phyloP scores from a whole-genome alignment of 2,113 vertebrate species.

The Lanius ludovicianus region DNA sequence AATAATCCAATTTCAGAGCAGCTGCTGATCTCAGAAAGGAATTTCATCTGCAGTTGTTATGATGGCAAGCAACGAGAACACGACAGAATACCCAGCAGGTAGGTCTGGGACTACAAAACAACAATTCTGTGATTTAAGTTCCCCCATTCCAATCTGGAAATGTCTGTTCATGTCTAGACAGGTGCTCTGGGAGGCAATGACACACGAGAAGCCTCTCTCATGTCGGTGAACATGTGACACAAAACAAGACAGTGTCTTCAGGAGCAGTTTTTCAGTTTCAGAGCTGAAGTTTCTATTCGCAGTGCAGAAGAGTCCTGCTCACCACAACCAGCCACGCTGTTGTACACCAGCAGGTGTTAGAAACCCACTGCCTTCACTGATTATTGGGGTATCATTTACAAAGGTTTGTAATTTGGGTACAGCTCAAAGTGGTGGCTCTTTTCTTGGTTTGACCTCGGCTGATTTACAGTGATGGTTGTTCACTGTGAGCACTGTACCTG shows the following conservation, averaged over 20 bases:
- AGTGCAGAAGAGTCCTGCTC: neutral
- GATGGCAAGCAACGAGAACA: neutral
- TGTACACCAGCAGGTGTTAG: neutral
- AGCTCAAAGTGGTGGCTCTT: neutral
- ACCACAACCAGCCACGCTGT: neutral
- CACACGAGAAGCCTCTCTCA: neutral
- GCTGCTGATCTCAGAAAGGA: neutral
- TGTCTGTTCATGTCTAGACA: neutral
- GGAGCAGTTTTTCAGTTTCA: neutral
- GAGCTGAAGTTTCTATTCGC: neutral
- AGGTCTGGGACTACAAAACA: neutral
- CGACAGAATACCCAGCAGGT: neutral
- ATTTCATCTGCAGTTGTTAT: neutral
- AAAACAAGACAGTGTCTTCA: neutral
- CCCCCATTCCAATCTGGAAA: neutral
- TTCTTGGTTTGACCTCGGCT: neutral
- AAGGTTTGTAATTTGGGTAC: neutral
- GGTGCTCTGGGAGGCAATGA: neutral
- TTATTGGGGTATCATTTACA: neutral
- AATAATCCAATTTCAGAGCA: neutral
- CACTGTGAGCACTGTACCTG: neutral
- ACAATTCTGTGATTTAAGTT: neutral
- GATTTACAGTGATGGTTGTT: neutral
- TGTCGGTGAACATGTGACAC: neutral
- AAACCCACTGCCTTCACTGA: neutral